phyloP scores from a whole-genome alignment of 2,797 vertebrate genomes.

The Semotilus atromaculatus region DNA sequence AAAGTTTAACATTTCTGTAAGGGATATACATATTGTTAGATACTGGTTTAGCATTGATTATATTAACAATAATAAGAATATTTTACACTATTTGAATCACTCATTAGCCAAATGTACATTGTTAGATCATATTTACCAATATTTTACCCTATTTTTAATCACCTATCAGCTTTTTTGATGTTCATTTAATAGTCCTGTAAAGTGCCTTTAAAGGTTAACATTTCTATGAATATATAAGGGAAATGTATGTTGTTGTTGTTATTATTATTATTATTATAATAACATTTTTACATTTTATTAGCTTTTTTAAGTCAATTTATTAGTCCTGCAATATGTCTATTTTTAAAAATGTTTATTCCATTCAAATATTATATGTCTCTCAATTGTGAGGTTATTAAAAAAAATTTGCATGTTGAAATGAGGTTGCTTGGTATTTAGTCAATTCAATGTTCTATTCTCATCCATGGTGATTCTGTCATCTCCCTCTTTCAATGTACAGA shows the following conservation, averaged over 20 bases:
- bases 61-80: background rate
- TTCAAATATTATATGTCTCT: background rate
- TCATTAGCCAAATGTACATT: background rate
- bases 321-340: background rate
- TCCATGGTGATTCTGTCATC: background rate
- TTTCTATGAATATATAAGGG: background rate
- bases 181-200: background rate
- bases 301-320: background rate
- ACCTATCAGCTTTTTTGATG: background rate
- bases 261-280: too few species aligned
- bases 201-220: background rate
- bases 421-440: background rate
- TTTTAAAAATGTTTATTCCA: background rate
- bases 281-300: background rate
- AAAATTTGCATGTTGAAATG: too few species aligned
- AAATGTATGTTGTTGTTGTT: background rate
- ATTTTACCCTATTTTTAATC: background rate
- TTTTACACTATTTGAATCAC: background rate
- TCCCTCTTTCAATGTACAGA: background rate
- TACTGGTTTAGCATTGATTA: background rate
- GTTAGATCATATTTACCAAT: background rate
- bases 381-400: background rate
- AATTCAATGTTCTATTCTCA: background rate
- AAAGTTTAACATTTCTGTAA: background rate
- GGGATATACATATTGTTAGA: background rate